A percentile compares a stretch with the other conserved stretches of the same genome.
Evolutionary conservation across 2,888 invertebrate genomes (phyloP).

Genomic region (Tillus elongatus): DNA sequence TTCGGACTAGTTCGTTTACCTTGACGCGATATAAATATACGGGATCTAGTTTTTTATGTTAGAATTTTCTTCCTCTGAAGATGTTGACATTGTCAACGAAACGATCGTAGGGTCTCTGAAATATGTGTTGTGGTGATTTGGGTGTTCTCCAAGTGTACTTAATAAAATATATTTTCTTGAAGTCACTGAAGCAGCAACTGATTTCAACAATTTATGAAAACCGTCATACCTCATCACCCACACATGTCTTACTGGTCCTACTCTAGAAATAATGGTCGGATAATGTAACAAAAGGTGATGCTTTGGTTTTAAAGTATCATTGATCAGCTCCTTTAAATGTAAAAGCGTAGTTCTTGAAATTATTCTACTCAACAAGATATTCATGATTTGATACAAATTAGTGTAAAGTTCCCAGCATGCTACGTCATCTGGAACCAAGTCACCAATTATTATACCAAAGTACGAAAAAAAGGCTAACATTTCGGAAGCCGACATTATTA

Average conservation of each 20-base stretch:
- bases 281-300: conserved; percentile 6
- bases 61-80: no score
- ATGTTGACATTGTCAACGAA: no score
- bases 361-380: conserved; percentile 6
- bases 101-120: no score
- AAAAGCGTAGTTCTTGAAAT: conserved; percentile 2
- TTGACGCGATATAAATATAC: no score
- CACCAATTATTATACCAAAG: conserved; percentile 10
- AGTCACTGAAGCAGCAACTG: conserved; percentile 7
- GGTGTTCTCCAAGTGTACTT: no score
- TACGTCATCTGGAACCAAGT: conserved; percentile 7
- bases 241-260: conserved; percentile 6
- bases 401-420: conserved; percentile 7
- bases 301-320: conserved; percentile 3
- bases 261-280: conserved; percentile 8
- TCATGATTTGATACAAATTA: conserved; percentile 6
- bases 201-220: conserved; percentile 7
- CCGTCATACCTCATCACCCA: conserved; percentile 10
- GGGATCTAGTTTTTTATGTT: no score
- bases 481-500: conserved; percentile 7
- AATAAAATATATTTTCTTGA: conserved; percentile 8
- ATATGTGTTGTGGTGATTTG: no score
- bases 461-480: conserved; percentile 8
- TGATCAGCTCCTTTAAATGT: background rate
- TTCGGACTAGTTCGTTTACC: no score